These are phyloP conservation scores for Oryzias dopingdopingensis DNA, from an alignment of 2,797 vertebrate species.

Conservation along the genomic window DNA sequence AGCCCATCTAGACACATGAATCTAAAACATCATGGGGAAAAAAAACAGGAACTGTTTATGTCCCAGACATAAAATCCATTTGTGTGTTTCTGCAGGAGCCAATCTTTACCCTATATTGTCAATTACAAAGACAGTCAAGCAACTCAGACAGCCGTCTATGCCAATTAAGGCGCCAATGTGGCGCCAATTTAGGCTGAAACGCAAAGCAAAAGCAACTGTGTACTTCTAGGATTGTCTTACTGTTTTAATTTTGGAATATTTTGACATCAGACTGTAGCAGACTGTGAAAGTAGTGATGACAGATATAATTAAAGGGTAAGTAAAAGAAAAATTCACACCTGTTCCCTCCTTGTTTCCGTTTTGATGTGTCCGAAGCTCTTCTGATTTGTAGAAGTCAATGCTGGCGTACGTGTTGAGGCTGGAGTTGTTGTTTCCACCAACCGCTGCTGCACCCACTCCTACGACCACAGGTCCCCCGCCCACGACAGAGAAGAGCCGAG, in stretches of 20 bases:
- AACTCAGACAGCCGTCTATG: constrained; percentile 35
- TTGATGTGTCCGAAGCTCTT: constrained; percentile 76
- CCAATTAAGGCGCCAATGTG: constrained; percentile 29
- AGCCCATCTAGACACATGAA: constrained; percentile 19
- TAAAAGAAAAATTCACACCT: constrained; percentile 46
- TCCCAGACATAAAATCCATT: constrained; percentile 23
- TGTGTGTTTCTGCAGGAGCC: constrained; percentile 16
- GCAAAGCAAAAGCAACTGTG: constrained; percentile 23
- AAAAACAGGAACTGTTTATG: constrained; percentile 10
- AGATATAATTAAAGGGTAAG: not conserved
- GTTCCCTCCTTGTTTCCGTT: constrained; percentile 77
- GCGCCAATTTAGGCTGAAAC: constrained; percentile 53
- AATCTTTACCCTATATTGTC: constrained; percentile 17
- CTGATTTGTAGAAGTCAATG: constrained; percentile 84
- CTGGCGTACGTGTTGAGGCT: constrained; percentile 80
- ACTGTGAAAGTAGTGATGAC: not conserved
- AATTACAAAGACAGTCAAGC: constrained; percentile 28
- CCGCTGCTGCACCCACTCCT: constrained; percentile 34
- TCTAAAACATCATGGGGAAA: constrained; percentile 21
- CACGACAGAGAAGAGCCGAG: constrained; percentile 73
- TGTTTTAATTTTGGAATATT: constrained; percentile 19
- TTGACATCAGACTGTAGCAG: constrained; percentile 2
- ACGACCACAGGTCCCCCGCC: constrained; percentile 53
- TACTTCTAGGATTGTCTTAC: constrained; percentile 40
- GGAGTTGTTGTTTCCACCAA: constrained; percentile 50